Evolutionary conservation across 2,797 vertebrate species (phyloP), one percentile per base, ranked within the genome.

Genomic region (Microctenopoma stevenorrisi): DNA sequence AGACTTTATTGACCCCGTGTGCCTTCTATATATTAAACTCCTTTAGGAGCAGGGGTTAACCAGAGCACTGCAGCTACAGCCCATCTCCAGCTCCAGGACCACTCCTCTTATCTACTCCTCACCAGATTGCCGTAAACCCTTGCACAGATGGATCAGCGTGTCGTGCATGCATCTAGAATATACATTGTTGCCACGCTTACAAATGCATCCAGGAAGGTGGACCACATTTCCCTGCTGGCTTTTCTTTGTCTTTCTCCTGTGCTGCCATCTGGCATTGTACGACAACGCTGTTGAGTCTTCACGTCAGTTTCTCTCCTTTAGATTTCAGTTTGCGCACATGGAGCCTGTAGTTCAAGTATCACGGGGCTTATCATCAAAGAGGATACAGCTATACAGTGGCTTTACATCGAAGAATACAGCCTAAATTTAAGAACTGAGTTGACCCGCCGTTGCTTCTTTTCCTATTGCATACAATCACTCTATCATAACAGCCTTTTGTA

Each of bases 161-260:
- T 48, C 28, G 54, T 25, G 46, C 51, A 4, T 50, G n/a, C 60
- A 46, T 67, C 62, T 61, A 16, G 33, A 68, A 62, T 43, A 28
- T 12, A 48, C 54, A 49, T 18, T 33, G 37, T 57, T 78, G 74
- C 43, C 78, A 79, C 64, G 40, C 57, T 55, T 66, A 46, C 48
- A 65, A 51, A 64, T 58, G 37, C 48, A 30, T 68, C 37, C 68
- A 76, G 40, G 22, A 60, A 74, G 58, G 43, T 66, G 14, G 42
- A 40, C 35, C 16, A 46, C 16, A 77, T 76, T 65, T 60, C 61
- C 42, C 37, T 12, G 7, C 53, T 61, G 63, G 64, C 68, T 42
- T 52, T 40, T 75, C 64, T 53, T 82, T 55, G 61, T 74, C 26
- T 46, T 60, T 54, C 62, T 40, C 33, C 52, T 25, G 33, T 4